Base-by-base conservation (phyloP, 1,140 invertebrate genomes). In the Nomia melanderi region DNA sequence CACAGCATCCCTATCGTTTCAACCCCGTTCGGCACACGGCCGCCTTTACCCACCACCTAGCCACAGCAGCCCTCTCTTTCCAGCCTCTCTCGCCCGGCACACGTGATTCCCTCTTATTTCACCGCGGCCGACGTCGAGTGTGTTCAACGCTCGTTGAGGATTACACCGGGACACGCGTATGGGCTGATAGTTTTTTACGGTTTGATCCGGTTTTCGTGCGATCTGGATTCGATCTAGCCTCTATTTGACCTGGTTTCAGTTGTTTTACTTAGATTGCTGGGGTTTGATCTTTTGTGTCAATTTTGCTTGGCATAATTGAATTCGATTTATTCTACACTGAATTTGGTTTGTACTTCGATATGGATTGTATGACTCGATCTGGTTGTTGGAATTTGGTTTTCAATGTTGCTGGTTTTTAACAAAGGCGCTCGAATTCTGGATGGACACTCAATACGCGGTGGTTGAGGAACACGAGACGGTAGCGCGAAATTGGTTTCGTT, bases 1-100 rank as follows among this genome's bases (percentile, higher is more conserved):
- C 77, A 63, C 81, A 81, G 82, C 82, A 84, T 85, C 83, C 82
- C 81, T 53, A 64, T 81, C 64, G 78, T 77, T 81, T 67, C 57
- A 62, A 50, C 60, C 78, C 77, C 79, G 57, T 53, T 53, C 70
- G 59, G 83, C 78, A 83, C 79, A 79, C 76, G 67, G 31, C 50
- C 23, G 7, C 66, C 39, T 33, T 44, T 27, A 27, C 65, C 20
- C 64, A 53, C 50, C 63, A 29, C 66, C 31, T 39, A 47, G 56
- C 69, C 14, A 12, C 41, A 9, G 14, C 41, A 14, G 11, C 41
- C 14, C 14, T 44, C 75, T 59, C 79, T 81, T 81, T 74, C 77
- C 78, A 66, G 29, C 62, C 76, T 71, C 76, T 77, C 65, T 57
- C 67, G 12, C 27, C 77, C 50, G 47, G 63, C 44, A 80, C 62